Evolutionary conservation across 2,113 vertebrate genomes (phyloP), one percentile per base, ranked within the genome.

Genomic region (Cromileptes altivelis): DNA sequence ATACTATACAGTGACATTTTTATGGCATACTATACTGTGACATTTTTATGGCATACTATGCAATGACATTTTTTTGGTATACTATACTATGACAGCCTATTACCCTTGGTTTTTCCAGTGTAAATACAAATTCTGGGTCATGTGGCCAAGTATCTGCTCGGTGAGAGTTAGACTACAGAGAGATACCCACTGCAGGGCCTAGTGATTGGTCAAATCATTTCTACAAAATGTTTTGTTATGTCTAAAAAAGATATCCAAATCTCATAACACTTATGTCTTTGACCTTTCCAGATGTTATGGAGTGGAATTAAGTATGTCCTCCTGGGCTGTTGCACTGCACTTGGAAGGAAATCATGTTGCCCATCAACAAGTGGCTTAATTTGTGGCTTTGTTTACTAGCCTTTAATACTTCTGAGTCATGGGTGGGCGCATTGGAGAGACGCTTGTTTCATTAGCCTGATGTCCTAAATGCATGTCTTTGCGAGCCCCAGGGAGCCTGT

Each of bases 401-500:
- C 58, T 88, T 37, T 69, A 56, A 68, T 72, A 47, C 56, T 55
- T 64, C 25, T 7, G 55, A 71, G 23, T 42, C 52, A 25, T 27
- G 61, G 58, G 37, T 52, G 45, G 62, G 25, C 50, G 55, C 45
- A 11, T 7, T 70, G 67, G 37, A 50, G n/a, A 25, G 23, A n/a
- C 17, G 33, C 58, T 53, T 70, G 55, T 81, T 78, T 84, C 18
- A 76, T 45, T 14, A 79, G 58, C 49, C 64, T 33, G 27, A 25
- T 58, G 40, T 61, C 52, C 75, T 82, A 37, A 81, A 69, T 42
- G 69, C 62, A 53, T 50, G 49, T 14, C 53, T 70, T 58, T 63
- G 23, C 2, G 7, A 21, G 33, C 80, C 45, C 27, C 33, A 1
- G 55, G 68, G 72, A 70, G 57, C 42, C 58, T 13, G 74, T 76